These are phyloP conservation scores for Laticauda laticaudata DNA, from an alignment of 2,113 vertebrate genomes.

Conservation along the genomic window DNA sequence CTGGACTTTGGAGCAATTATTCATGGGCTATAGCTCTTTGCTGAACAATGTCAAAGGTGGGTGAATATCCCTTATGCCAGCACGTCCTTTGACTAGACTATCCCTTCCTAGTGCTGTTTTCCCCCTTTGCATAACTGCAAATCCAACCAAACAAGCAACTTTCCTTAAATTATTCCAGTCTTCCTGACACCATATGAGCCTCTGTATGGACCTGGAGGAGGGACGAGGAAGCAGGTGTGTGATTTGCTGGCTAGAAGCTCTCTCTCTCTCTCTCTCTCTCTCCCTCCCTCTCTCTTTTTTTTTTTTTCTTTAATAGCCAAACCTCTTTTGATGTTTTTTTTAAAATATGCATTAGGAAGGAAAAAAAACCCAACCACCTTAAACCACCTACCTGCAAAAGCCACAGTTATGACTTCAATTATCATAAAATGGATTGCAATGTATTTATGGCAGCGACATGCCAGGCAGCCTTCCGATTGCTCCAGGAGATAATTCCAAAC, in stretches of 20 bases:
- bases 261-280: not conserved
- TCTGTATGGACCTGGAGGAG: slow-evolving; percentile 12
- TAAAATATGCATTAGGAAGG: not conserved
- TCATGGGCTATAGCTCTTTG: not conserved
- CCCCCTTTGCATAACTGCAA: not conserved
- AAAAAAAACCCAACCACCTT: not conserved
- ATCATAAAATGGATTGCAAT: slow-evolving; percentile 41
- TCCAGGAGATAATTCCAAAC: slow-evolving; percentile 19
- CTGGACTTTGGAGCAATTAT: not conserved
- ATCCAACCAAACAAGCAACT: slow-evolving; percentile 14
- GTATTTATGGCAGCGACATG: slow-evolving; percentile 27
- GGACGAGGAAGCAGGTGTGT: not conserved
- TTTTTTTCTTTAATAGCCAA: slow-evolving; percentile 11
- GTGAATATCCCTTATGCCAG: not conserved
- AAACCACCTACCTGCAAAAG: slow-evolving; percentile 28
- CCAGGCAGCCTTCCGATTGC: slow-evolving; percentile 19
- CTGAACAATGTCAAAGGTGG: not conserved
- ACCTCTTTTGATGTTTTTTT: slow-evolving; percentile 25
- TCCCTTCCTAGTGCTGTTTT: not conserved
- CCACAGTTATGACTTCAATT: slow-evolving; percentile 30
- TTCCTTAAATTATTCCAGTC: not conserved
- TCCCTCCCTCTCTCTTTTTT: not conserved
- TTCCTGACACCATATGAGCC: slow-evolving; percentile 10
- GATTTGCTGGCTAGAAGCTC: not conserved
- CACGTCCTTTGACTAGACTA: too few relatives aligned